Conservation (phyloP, 2,888 invertebrate genomes). For the Prenolepis imparis region DNA sequence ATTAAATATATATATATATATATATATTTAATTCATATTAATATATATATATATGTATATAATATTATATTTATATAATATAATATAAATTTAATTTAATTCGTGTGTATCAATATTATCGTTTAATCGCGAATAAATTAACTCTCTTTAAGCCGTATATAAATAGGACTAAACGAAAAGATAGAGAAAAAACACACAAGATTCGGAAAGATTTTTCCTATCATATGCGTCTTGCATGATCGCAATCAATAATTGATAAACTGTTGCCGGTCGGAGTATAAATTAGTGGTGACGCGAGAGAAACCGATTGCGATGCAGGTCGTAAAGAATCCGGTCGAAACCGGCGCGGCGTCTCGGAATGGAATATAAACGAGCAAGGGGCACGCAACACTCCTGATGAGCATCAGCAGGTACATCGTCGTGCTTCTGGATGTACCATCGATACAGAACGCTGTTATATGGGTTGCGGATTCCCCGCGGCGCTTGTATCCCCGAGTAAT, state of each 20-base stretch:
- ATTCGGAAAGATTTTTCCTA: background rate
- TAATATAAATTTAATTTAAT: background rate
- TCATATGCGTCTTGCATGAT: background rate
- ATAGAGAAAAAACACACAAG: background rate
- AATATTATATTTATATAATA: no score
- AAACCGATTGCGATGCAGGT: constrained; percentile 11
- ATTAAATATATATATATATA: no score
- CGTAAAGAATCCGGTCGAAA: constrained; percentile 32
- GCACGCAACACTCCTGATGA: constrained; percentile 42
- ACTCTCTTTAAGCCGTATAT: background rate
- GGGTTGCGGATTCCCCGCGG: constrained; percentile 74
- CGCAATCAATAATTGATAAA: constrained; percentile 45
- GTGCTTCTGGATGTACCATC: constrained; percentile 40
- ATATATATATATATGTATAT: no score
- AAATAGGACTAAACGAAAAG: background rate
- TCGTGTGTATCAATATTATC: background rate
- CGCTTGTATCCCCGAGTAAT: constrained; percentile 74
- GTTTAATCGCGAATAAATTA: background rate
- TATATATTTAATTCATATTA: no score
- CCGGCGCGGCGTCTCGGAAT: constrained; percentile 29
- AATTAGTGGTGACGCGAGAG: constrained; percentile 27
- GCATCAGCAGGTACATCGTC: constrained; percentile 62
- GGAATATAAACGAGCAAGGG: constrained; percentile 49
- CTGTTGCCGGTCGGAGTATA: constrained; percentile 20
- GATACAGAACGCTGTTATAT: constrained; percentile 45